Percentiles rank a stretch among this genome's conserved stretches.
These are phyloP conservation scores for Conomelus anceps DNA, from an alignment of 2,888 invertebrate species.

Conservation along the genomic window DNA sequence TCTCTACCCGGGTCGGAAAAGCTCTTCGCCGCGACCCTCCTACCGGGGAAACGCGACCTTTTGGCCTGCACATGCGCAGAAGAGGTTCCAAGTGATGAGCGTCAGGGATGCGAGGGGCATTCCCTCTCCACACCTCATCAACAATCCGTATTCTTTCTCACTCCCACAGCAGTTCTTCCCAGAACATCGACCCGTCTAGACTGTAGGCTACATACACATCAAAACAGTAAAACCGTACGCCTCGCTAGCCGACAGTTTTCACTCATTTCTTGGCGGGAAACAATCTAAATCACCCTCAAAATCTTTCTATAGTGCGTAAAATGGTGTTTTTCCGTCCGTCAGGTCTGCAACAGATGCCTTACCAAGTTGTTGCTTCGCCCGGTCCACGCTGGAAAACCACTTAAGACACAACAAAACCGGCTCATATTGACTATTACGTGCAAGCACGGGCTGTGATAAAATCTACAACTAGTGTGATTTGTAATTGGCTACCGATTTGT, in stretches of 20 bases:
- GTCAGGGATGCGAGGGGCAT: background rate
- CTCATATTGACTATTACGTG: background rate
- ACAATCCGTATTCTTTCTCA: too few relatives aligned
- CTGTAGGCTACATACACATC: background rate
- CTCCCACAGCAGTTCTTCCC: conserved; percentile 5
- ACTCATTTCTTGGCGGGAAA: background rate
- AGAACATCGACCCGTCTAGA: conserved; percentile 10
- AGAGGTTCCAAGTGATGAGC: background rate
- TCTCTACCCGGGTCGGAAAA: background rate
- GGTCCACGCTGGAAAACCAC: background rate
- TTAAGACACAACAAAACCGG: background rate
- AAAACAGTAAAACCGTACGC: background rate
- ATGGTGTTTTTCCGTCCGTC: background rate
- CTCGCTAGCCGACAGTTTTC: background rate
- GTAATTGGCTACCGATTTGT: background rate
- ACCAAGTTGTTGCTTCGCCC: background rate
- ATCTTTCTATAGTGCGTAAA: background rate
- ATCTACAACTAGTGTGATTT: background rate
- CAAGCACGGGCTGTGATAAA: background rate
- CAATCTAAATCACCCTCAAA: background rate
- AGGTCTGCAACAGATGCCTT: background rate
- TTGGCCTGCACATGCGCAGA: background rate
- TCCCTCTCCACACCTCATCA: too few relatives aligned
- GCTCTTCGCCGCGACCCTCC: background rate
- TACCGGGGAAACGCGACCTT: background rate